phyloP scores from a whole-genome alignment of 1,140 invertebrate species.

The Drosophila bocki region DNA sequence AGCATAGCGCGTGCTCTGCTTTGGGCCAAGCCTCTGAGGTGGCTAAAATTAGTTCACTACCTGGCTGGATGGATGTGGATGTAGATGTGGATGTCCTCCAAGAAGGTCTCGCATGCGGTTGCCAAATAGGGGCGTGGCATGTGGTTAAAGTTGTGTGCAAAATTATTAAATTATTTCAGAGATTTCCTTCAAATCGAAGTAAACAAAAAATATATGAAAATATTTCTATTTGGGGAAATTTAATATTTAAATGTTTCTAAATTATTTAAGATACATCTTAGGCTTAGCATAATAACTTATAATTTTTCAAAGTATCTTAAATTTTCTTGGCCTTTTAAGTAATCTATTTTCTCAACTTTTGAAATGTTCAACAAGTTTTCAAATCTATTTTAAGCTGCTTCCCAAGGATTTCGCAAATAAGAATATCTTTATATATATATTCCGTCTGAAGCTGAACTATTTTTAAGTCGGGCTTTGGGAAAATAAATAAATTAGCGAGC shows the following conservation, averaged over 20 bases:
- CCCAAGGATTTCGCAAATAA: neutral
- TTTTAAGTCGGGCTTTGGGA: constrained; percentile 57
- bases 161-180: neutral
- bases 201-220: neutral
- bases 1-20: constrained; percentile 22
- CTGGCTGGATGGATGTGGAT: neutral
- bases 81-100: constrained; percentile 8
- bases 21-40: constrained; percentile 37
- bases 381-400: neutral
- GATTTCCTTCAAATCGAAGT: neutral
- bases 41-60: constrained; percentile 33
- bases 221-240: no score
- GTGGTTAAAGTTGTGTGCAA: constrained; percentile 4
- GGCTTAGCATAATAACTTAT: neutral
- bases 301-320: neutral
- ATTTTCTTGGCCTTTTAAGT: neutral
- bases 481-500: constrained; percentile 73
- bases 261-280: neutral
- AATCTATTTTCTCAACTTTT: neutral
- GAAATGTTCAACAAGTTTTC: neutral
- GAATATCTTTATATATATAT: neutral
- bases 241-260: neutral
- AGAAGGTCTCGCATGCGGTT: constrained; percentile 37
- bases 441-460: constrained; percentile 47
- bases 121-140: constrained; percentile 45